A percentile compares a stretch with the other conserved stretches of the same genome.
Conservation (phyloP, 2,888 invertebrate species). For the Galerucella calmariensis region DNA sequence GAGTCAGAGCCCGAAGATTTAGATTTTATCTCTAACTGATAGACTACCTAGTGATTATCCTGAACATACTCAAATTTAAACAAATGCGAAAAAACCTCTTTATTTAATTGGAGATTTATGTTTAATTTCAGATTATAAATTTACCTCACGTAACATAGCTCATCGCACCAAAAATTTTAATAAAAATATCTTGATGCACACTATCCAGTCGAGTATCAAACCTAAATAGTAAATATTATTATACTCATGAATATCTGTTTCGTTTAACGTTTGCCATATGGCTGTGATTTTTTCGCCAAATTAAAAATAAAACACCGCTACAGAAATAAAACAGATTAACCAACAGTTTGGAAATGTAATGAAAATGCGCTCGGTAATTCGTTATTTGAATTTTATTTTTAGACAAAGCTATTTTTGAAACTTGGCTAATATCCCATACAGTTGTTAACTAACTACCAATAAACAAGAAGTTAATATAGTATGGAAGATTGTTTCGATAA, state of each 20-base stretch:
- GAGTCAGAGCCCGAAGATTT: too few species aligned
- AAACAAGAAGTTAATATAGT: conserved; percentile 38
- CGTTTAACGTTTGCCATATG: conserved; percentile 37
- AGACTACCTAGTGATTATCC: too few species aligned
- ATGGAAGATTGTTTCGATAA: background rate
- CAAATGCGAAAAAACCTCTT: too few species aligned
- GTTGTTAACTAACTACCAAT: conserved; percentile 47
- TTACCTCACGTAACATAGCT: background rate
- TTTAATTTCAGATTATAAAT: background rate
- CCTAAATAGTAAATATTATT: conserved; percentile 39
- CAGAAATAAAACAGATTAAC: conserved; percentile 44
- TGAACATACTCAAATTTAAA: too few species aligned
- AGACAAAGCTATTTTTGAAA: conserved; percentile 38
- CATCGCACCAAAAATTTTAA: background rate
- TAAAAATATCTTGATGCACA: background rate
- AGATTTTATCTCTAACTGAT: too few species aligned
- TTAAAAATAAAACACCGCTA: conserved; percentile 41
- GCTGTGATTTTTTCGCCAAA: conserved; percentile 43
- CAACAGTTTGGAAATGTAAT: conserved; percentile 41
- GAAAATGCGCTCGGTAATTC: conserved; percentile 40
- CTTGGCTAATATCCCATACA: conserved; percentile 44
- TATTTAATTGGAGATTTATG: too few species aligned
- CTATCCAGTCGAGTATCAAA: conserved; percentile 7
- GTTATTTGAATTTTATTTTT: conserved; percentile 33
- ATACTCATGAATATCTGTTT: conserved; percentile 31